A percentile compares a stretch with the other conserved stretches of the same genome.
Evolutionary conservation across 2,113 vertebrate species (phyloP).

Genomic region (Vireo altiloquus): DNA sequence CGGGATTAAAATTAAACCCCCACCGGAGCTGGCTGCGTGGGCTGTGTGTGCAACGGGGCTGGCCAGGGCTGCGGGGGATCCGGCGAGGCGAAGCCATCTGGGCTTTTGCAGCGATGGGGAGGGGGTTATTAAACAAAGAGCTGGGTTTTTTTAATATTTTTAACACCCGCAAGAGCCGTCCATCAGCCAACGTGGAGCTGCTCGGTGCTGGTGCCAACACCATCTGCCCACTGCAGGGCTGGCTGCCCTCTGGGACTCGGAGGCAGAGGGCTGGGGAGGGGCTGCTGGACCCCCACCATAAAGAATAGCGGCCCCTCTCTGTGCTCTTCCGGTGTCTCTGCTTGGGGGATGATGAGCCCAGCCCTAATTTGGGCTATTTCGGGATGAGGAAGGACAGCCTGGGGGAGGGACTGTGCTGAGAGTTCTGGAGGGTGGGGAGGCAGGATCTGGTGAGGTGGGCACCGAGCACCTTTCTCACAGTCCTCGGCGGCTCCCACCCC

Average conservation of each 20-base stretch:
- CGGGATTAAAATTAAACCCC: not conserved
- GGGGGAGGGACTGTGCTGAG: fast-evolving
- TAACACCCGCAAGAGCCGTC: not conserved
- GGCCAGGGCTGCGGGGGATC: not conserved
- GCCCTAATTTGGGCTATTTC: not conserved
- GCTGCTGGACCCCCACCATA: not conserved
- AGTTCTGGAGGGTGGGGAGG: too few relatives aligned
- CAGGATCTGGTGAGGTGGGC: not conserved
- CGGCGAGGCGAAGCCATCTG: constrained; percentile 25
- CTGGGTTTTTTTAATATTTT: not conserved
- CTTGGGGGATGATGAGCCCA: not conserved
- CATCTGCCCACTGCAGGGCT: constrained; percentile 34
- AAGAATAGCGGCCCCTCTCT: fast-evolving
- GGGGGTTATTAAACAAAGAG: constrained; percentile 44
- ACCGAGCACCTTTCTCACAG: not conserved
- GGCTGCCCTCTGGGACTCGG: not conserved
- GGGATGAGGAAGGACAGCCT: not conserved
- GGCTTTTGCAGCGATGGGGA: not conserved
- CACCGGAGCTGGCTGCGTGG: not conserved
- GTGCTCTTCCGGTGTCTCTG: not conserved
- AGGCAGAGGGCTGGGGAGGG: not conserved
- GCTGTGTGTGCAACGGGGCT: not conserved
- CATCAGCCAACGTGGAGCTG: not conserved
- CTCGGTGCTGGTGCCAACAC: not conserved
- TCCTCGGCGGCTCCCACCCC: not conserved